phyloP scores from a whole-genome alignment of 2,113 vertebrate species.

The Nipponia nippon region DNA sequence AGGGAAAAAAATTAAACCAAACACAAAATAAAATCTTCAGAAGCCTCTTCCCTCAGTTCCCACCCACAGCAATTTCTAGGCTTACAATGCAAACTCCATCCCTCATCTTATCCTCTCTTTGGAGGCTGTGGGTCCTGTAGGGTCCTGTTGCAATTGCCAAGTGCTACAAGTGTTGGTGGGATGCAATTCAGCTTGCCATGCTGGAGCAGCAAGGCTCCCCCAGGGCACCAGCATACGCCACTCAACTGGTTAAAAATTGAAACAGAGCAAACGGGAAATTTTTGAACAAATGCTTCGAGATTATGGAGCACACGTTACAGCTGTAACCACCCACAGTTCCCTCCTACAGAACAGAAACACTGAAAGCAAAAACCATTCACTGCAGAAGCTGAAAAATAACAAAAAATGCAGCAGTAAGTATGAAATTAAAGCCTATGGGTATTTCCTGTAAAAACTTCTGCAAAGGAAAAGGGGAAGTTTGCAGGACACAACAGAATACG shows the following conservation, averaged over 20 bases:
- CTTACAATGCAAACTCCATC: not conserved
- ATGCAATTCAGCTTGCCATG: not conserved
- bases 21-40: not conserved
- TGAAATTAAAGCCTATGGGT: conserved; percentile 13
- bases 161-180: not conserved
- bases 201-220: not conserved
- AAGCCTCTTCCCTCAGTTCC: not conserved
- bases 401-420: conserved; percentile 14
- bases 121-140: not conserved
- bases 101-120: not conserved
- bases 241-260: conserved; percentile 51
- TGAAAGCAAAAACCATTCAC: conserved; percentile 53
- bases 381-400: conserved; percentile 48
- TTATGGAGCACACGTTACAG: conserved; percentile 56
- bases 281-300: conserved; percentile 46
- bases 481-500: not conserved
- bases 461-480: not conserved
- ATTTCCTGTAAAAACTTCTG: conserved; percentile 19
- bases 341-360: conserved; percentile 64
- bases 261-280: not conserved
- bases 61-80: not conserved
- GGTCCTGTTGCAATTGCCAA: not conserved
- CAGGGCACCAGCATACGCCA: not conserved
- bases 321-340: conserved; percentile 63
- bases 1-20: not conserved